phyloP scores from a whole-genome alignment of 2,797 vertebrate genomes.

The Semotilus atromaculatus region DNA sequence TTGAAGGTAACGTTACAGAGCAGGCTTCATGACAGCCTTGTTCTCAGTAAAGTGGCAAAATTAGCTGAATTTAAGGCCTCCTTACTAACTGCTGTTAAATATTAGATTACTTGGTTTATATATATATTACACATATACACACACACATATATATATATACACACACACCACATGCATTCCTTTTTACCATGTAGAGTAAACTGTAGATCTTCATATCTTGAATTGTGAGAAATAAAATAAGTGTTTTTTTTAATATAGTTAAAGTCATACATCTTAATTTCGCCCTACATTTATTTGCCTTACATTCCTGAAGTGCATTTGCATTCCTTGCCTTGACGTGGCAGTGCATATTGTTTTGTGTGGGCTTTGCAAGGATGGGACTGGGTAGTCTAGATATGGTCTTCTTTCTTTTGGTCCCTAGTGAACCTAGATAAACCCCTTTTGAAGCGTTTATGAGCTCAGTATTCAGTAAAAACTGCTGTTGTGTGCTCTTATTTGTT shows the following conservation, averaged over 20 bases:
- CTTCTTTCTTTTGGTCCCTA: neutral
- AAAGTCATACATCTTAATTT: neutral
- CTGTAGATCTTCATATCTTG: neutral
- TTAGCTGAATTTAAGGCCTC: constrained; percentile 8
- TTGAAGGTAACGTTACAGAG: neutral
- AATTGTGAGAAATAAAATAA: too few species aligned
- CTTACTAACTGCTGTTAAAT: neutral
- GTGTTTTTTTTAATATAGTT: neutral
- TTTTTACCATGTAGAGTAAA: neutral
- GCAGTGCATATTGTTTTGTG: constrained; percentile 24
- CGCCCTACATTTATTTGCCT: neutral
- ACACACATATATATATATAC: too few species aligned
- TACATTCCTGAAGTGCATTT: constrained; percentile 10
- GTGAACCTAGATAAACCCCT: neutral
- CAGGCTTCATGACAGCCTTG: neutral
- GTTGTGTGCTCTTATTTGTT: neutral
- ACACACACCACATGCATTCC: accelerated
- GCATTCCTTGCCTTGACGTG: constrained; percentile 46
- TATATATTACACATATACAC: neutral
- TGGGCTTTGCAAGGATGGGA: neutral
- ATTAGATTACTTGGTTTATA: neutral
- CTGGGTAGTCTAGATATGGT: neutral
- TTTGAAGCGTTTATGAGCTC: neutral
- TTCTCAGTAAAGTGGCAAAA: neutral
- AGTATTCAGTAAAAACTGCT: neutral